These are phyloP conservation scores for Acarapis woodi DNA, from an alignment of 1,140 invertebrate genomes.

Conservation along the genomic window DNA sequence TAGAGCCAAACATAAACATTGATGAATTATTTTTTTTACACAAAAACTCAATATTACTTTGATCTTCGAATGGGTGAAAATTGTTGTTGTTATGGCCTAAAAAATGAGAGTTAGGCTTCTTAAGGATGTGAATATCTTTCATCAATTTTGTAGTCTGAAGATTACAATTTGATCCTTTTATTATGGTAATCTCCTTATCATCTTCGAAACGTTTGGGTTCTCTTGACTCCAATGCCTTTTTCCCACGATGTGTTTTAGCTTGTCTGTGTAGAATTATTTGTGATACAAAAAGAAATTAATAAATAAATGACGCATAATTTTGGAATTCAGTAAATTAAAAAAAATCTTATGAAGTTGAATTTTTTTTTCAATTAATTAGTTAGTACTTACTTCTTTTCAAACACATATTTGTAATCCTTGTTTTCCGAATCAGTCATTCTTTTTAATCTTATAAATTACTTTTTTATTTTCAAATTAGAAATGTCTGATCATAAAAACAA, in stretches of 20 bases:
- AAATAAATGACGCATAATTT: no score
- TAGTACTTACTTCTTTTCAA: no score
- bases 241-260: constrained; percentile 59
- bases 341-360: no score
- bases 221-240: constrained; percentile 40
- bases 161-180: constrained; percentile 56
- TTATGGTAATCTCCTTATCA: constrained; percentile 47
- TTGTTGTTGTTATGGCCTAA: constrained; percentile 32
- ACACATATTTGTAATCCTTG: no score
- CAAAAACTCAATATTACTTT: constrained; percentile 41
- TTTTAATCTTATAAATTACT: no score
- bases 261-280: constrained; percentile 35
- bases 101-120: constrained; percentile 8
- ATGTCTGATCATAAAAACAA: no score
- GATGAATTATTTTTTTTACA: constrained; percentile 56
- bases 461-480: no score
- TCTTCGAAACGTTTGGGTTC: constrained; percentile 71
- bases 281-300: no score
- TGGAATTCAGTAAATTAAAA: no score
- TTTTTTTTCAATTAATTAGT: no score
- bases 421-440: no score
- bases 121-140: constrained; percentile 36
- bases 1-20: constrained; percentile 62
- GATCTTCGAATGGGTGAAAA: constrained; percentile 56
- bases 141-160: constrained; percentile 36